These are phyloP conservation scores for Varanus komodoensis DNA, from an alignment of 2,113 vertebrate species.

Conservation along the genomic window DNA sequence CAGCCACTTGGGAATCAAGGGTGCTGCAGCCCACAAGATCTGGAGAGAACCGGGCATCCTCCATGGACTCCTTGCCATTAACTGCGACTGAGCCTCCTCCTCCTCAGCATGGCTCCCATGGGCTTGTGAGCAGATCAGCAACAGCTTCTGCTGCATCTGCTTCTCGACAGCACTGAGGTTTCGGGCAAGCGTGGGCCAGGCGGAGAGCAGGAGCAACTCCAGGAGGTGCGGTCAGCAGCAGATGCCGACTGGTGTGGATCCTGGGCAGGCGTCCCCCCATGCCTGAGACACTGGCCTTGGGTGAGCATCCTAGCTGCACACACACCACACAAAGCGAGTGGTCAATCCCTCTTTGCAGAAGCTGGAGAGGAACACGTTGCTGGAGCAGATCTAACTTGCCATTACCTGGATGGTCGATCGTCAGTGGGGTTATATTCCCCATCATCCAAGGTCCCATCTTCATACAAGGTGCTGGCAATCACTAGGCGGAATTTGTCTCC, in stretches of 20 bases:
- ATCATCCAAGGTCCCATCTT: conserved; percentile 95
- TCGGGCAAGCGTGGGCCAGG: no score
- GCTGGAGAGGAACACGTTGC: neutral
- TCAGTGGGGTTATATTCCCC: conserved; percentile 98
- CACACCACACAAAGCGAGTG: neutral
- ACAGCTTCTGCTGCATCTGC: no score
- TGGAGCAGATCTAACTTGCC: neutral
- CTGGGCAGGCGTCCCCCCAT: no score
- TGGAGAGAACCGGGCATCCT: neutral
- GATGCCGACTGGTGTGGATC: no score
- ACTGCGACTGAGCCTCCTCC: no score
- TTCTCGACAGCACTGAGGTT: no score
- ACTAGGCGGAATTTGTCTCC: conserved; percentile 98
- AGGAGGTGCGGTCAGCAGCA: no score
- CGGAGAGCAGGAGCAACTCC: no score
- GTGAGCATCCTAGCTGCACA: neutral
- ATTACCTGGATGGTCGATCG: conserved; percentile 91
- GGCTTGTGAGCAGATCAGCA: no score
- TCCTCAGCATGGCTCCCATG: no score
- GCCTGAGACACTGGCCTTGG: neutral
- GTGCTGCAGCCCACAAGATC: neutral
- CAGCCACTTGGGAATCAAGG: neutral
- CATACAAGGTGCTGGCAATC: conserved; percentile 96
- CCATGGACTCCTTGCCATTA: no score
- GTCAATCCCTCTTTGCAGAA: neutral